Percentiles rank a stretch among this genome's conserved stretches.
Conservation (phyloP, 2,797 vertebrate genomes). For the Schizothorax lantsangensis region DNA sequence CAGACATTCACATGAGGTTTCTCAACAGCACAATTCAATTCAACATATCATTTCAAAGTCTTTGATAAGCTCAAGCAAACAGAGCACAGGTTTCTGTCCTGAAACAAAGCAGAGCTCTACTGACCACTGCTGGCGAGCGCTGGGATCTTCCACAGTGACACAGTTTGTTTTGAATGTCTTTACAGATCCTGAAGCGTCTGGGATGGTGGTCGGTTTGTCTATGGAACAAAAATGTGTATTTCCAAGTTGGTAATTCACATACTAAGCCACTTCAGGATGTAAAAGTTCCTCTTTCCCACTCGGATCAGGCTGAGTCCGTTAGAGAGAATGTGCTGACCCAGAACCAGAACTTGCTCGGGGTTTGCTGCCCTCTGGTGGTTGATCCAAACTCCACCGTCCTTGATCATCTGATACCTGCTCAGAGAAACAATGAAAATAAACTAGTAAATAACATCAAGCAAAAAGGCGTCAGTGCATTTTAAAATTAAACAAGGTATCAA, state of each 20-base stretch:
- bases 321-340: constrained; percentile 88
- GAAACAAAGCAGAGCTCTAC: constrained; percentile 18
- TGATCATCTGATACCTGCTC: constrained; percentile 88
- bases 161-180: constrained; percentile 18
- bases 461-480: background rate
- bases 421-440: background rate
- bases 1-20: background rate
- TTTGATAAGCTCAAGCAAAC: background rate
- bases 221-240: background rate
- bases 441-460: background rate
- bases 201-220: background rate
- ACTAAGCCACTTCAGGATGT: constrained; percentile 93
- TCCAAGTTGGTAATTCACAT: constrained; percentile 71
- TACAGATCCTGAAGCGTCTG: background rate
- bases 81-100: background rate
- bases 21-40: background rate
- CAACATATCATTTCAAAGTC: constrained; percentile 15
- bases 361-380: constrained; percentile 85
- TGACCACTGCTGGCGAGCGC: constrained; percentile 60
- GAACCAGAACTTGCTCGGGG: constrained; percentile 88
- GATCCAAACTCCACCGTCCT: constrained; percentile 89
- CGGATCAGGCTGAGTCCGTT: constrained; percentile 90
- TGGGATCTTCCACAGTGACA: background rate
- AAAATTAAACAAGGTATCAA: background rate
- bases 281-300: constrained; percentile 93